phyloP scores from a whole-genome alignment of 2,888 invertebrate species.

The Rosalia funebris region DNA sequence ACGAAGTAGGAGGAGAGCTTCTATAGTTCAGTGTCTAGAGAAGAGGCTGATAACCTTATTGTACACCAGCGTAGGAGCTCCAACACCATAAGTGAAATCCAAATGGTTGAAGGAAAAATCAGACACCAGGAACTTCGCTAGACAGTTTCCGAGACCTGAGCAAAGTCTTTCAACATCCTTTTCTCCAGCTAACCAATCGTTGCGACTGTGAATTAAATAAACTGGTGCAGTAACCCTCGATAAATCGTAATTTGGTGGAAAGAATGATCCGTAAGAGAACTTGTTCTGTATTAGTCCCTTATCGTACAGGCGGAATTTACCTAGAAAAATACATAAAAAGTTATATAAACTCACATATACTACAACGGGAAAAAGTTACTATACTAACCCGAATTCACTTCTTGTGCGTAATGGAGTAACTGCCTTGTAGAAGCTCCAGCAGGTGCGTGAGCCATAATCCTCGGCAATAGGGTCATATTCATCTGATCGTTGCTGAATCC shows the following conservation, averaged over 20 bases:
- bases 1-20: no score
- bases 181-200: constrained; percentile 66
- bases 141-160: constrained; percentile 55
- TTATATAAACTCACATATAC: background rate
- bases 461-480: constrained; percentile 53
- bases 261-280: constrained; percentile 52
- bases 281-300: constrained; percentile 60
- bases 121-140: constrained; percentile 50
- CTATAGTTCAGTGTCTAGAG: constrained; percentile 31
- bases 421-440: constrained; percentile 70
- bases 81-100: constrained; percentile 56
- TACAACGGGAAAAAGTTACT: no score
- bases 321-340: constrained; percentile 47
- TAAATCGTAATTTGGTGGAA: constrained; percentile 63
- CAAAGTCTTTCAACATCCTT: constrained; percentile 43
- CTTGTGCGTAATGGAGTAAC: constrained; percentile 78
- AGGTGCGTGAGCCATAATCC: constrained; percentile 49
- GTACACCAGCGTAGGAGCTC: constrained; percentile 53
- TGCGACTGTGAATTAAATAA: constrained; percentile 64
- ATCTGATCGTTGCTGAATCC: constrained; percentile 57
- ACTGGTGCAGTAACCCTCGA: constrained; percentile 61
- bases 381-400: constrained; percentile 64
- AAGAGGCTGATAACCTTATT: constrained; percentile 51
- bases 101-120: constrained; percentile 58
- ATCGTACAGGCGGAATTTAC: constrained; percentile 66